These are phyloP conservation scores for Drosophila auraria DNA, from an alignment of 1,140 invertebrate species.

Conservation along the genomic window DNA sequence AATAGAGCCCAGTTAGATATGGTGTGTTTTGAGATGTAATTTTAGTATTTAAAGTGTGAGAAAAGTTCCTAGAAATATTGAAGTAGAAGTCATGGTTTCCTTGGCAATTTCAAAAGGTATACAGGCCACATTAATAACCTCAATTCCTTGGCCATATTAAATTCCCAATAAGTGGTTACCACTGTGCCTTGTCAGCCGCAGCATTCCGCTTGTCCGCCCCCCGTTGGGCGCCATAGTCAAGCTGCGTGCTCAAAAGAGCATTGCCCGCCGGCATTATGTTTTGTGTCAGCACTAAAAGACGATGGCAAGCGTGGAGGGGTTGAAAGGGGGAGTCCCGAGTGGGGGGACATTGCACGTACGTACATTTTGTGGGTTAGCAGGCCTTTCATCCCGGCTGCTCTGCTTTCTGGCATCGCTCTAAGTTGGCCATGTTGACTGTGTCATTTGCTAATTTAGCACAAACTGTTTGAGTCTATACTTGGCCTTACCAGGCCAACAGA, in stretches of 20 bases:
- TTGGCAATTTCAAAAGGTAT: background rate
- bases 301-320: conserved; percentile 1
- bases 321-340: background rate
- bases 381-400: conserved; percentile 50
- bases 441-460: conserved; percentile 83
- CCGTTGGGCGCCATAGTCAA: conserved; percentile 49
- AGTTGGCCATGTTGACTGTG: conserved; percentile 81
- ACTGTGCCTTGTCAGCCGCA: conserved; percentile 45
- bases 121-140: background rate
- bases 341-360: conserved; percentile 66
- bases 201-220: conserved; percentile 19
- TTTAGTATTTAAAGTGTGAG: background rate
- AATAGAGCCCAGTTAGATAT: background rate
- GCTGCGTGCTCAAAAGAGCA: conserved; percentile 80
- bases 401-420: conserved; percentile 50
- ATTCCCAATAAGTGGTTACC: conserved; percentile 19
- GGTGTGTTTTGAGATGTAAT: background rate
- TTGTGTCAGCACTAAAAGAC: conserved; percentile 73
- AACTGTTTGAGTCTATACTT: conserved; percentile 64
- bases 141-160: background rate
- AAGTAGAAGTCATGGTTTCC: too few relatives aligned
- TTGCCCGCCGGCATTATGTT: conserved; percentile 82
- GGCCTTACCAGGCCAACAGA: conserved; percentile 35
- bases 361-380: conserved; percentile 76
- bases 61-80: too few relatives aligned